A percentile compares a stretch with the other conserved stretches of the same genome.
phyloP scores from a whole-genome alignment of 1,140 invertebrate species.

The Drosophila pruinosa region DNA sequence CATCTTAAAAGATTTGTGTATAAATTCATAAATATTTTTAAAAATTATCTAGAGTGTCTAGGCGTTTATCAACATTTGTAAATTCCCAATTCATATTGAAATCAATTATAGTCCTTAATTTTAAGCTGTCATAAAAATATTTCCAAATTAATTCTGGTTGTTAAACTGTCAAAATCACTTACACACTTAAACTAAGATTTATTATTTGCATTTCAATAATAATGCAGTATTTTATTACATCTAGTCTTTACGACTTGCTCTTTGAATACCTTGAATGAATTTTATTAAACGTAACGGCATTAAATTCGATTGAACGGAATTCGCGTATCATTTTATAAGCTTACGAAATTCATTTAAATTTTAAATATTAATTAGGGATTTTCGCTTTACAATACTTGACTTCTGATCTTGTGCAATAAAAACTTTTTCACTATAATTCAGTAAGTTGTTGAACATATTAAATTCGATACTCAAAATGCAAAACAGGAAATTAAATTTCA shows the following conservation, averaged over 20 bases:
- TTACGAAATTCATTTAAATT: background rate
- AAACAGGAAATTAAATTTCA: slow-evolving; percentile 12
- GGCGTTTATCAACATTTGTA: too few species aligned
- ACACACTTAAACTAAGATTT: background rate
- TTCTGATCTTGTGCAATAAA: background rate
- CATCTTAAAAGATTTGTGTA: too few species aligned
- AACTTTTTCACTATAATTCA: background rate
- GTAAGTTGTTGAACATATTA: background rate
- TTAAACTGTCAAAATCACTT: background rate
- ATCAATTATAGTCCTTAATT: background rate
- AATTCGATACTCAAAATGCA: background rate
- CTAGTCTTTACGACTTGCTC: background rate
- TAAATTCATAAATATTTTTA: too few species aligned
- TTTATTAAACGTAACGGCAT: background rate
- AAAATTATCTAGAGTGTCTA: too few species aligned
- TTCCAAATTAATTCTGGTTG: background rate
- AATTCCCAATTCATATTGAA: background rate
- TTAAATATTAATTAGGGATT: background rate
- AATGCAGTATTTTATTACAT: background rate
- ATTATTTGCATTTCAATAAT: background rate
- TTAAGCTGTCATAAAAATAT: background rate
- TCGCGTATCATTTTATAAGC: background rate
- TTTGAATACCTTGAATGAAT: background rate
- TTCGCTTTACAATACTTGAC: background rate
- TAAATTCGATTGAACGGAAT: background rate